Evolutionary conservation across 2,888 invertebrate species (phyloP).

Genomic region (Pheosia tremula): DNA sequence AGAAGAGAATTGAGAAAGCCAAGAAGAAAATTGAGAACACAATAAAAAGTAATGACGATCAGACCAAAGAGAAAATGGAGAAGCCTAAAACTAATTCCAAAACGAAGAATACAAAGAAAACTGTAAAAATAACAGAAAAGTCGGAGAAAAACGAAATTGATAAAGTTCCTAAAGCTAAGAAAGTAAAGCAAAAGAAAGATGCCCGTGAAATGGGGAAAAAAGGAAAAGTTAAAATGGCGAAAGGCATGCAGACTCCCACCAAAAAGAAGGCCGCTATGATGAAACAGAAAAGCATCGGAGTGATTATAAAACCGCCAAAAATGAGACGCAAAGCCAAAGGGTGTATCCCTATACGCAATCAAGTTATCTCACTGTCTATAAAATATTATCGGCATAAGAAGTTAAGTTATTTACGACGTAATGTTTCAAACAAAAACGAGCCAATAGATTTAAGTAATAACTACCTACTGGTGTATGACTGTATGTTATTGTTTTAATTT

Average conservation of each 20-base stretch:
- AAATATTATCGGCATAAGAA: no score
- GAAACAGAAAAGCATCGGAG: constrained; percentile 70
- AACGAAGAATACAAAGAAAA: constrained; percentile 16
- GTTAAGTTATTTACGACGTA: no score
- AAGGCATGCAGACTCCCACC: constrained; percentile 45
- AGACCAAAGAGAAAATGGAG: constrained; percentile 34
- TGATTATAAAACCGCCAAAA: constrained; percentile 72
- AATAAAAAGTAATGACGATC: constrained; percentile 25
- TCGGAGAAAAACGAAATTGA: constrained; percentile 8
- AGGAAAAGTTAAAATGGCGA: constrained; percentile 30
- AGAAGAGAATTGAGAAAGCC: constrained; percentile 26
- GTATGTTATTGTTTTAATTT: no score
- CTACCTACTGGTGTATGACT: no score
- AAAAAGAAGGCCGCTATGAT: constrained; percentile 56
- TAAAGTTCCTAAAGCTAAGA: constrained; percentile 5
- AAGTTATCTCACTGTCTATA: no score
- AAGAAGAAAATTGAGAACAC: constrained; percentile 29
- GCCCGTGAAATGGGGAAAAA: constrained; percentile 22
- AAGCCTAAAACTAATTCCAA: constrained; percentile 16
- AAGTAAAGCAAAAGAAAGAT: constrained; percentile 15
- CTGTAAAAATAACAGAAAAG: constrained; percentile 13
- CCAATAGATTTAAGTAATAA: no score
- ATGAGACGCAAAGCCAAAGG: constrained; percentile 63
- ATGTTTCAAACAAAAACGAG: no score
- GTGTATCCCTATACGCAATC: no score